phyloP scores from a whole-genome alignment of 1,140 invertebrate species.

The Drosophila kohkoa region DNA sequence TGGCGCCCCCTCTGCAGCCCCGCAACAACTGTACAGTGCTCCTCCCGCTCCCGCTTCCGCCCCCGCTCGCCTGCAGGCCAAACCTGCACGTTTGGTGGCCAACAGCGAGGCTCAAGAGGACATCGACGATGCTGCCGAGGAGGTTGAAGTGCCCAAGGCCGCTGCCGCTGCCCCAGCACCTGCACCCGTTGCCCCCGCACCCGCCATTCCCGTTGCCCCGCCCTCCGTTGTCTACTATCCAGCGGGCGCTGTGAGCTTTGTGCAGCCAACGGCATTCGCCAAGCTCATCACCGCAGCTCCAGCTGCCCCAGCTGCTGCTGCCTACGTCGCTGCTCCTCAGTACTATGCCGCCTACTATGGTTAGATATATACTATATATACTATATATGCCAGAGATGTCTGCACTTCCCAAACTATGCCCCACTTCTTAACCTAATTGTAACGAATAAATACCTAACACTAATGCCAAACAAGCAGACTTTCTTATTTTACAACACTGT shows the following conservation, averaged over 20 bases:
- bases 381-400: neutral
- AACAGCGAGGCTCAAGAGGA: slow-evolving; percentile 74
- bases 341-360: slow-evolving; percentile 66
- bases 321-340: slow-evolving; percentile 50
- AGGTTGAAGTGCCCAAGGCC: slow-evolving; percentile 48
- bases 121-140: slow-evolving; percentile 66
- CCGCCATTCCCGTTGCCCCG: neutral
- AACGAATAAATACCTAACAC: slow-evolving; percentile 10
- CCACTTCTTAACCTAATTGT: slow-evolving; percentile 1
- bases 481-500: neutral
- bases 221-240: slow-evolving; percentile 70
- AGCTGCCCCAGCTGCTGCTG: slow-evolving; percentile 28
- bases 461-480: neutral
- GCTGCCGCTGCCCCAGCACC: slow-evolving; percentile 1
- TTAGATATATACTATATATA: slow-evolving; percentile 1
- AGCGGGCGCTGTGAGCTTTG: slow-evolving; percentile 67
- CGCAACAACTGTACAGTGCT: slow-evolving; percentile 31
- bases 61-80: slow-evolving; percentile 35
- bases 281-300: slow-evolving; percentile 26
- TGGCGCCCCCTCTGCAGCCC: slow-evolving; percentile 39
- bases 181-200: neutral
- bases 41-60: slow-evolving; percentile 24
- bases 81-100: slow-evolving; percentile 67
- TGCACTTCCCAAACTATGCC: neutral
- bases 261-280: slow-evolving; percentile 59